Percentiles rank a stretch among this genome's conserved stretches.
Evolutionary conservation across 2,888 invertebrate genomes (phyloP).

Genomic region (Pyrochroa serraticornis): DNA sequence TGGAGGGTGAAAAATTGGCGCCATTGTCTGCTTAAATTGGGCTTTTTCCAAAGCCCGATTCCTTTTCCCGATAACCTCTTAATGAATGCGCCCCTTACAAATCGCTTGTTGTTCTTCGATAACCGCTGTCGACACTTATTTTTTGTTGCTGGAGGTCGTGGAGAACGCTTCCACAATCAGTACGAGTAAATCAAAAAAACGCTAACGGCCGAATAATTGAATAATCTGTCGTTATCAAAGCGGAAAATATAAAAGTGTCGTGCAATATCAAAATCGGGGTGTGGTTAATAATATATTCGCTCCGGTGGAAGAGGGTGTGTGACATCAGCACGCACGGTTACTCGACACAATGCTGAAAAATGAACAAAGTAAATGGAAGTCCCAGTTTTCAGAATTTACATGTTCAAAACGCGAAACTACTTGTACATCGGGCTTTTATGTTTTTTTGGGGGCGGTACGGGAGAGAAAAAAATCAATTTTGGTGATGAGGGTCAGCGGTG

Average conservation of each 20-base stretch:
- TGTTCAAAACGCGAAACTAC: conserved; percentile 11
- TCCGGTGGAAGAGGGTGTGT: conserved; percentile 35
- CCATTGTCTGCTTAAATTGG: too few relatives aligned
- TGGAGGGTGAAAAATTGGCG: too few relatives aligned
- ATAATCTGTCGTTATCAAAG: conserved; percentile 44
- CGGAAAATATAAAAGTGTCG: conserved; percentile 45
- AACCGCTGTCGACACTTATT: conserved; percentile 23
- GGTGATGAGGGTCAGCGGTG: too few relatives aligned
- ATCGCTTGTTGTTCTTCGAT: conserved; percentile 1
- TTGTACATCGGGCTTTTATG: neutral
- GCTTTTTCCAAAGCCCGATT: too few relatives aligned
- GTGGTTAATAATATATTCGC: conserved; percentile 42
- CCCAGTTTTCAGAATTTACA: conserved; percentile 12
- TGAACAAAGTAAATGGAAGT: conserved; percentile 29
- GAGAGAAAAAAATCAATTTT: too few relatives aligned
- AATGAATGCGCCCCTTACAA: too few relatives aligned
- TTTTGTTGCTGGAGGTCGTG: neutral
- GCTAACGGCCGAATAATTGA: conserved; percentile 39
- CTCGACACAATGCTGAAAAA: conserved; percentile 27
- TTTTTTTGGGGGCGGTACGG: neutral
- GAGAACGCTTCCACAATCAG: conserved; percentile 11
- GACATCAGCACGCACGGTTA: conserved; percentile 36
- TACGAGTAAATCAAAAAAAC: conserved; percentile 23
- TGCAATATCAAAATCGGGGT: conserved; percentile 39
- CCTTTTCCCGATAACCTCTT: too few relatives aligned